Percentiles rank a stretch among this genome's conserved stretches.
Evolutionary conservation across 2,113 vertebrate species (phyloP).

Genomic region (Callorhinus ursinus): DNA sequence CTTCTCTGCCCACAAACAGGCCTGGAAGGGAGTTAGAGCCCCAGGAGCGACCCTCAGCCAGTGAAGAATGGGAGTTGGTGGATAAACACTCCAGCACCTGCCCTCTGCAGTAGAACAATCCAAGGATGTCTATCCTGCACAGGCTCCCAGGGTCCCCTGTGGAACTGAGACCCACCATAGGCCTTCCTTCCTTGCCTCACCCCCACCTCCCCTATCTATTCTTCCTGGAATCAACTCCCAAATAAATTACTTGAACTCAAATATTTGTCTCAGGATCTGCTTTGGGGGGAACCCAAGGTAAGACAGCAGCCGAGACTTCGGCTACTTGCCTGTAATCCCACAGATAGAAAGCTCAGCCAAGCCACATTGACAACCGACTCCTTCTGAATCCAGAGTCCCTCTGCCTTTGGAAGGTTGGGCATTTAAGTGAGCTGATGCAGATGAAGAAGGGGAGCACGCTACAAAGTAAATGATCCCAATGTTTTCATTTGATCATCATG

Average conservation of each 20-base stretch:
- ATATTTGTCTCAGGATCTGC: background rate
- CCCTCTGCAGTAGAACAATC: background rate
- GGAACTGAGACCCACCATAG: background rate
- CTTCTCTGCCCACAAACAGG: background rate
- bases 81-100: background rate
- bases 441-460: background rate
- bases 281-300: background rate
- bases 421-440: background rate
- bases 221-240: background rate
- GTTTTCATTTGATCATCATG: rapidly evolving
- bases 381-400: background rate
- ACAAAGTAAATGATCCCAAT: background rate
- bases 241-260: background rate
- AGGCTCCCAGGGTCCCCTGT: background rate
- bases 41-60: background rate
- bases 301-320: background rate
- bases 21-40: background rate
- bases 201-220: too few species aligned
- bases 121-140: background rate
- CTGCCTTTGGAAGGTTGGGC: background rate
- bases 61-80: background rate
- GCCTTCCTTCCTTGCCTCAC: background rate
- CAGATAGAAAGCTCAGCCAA: background rate
- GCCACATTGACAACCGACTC: background rate
- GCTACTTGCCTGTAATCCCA: background rate